Evolutionary conservation across 2,113 vertebrate species (phyloP).

Genomic region (Psettodes erumei): DNA sequence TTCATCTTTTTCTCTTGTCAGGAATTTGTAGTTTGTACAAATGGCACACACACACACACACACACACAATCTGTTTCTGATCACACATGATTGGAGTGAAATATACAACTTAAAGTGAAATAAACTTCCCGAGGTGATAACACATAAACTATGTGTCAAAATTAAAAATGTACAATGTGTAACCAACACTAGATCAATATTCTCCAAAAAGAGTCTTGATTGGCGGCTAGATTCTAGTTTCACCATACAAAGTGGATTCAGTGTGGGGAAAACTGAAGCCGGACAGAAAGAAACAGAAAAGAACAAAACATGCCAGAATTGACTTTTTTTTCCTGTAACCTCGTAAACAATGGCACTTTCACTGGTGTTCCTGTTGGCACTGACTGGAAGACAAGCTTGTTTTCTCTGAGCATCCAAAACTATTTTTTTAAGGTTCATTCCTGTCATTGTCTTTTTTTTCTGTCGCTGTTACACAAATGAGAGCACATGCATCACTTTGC

Average conservation of each 20-base stretch:
- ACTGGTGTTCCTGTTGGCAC: conserved; percentile 48
- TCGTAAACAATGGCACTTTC: conserved; percentile 53
- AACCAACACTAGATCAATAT: conserved; percentile 18
- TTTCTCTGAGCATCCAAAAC: conserved; percentile 39
- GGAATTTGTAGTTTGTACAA: conserved; percentile 67
- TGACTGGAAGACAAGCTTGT: conserved; percentile 68
- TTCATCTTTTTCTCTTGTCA: conserved; percentile 48
- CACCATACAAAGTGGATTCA: conserved; percentile 27
- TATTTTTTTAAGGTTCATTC: not conserved
- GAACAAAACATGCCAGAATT: conserved; percentile 33
- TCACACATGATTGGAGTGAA: conserved; percentile 48
- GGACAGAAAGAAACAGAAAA: not conserved
- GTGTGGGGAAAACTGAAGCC: too few relatives aligned
- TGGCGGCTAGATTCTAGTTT: conserved; percentile 57
- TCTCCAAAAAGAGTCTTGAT: conserved; percentile 35
- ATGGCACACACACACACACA: conserved; percentile 43
- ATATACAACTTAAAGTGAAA: conserved; percentile 30
- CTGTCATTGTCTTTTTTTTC: not conserved
- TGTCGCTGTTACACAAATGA: conserved; percentile 24
- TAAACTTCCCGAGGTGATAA: conserved; percentile 18
- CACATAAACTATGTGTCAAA: not conserved
- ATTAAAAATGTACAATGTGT: conserved; percentile 31
- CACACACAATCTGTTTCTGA: conserved; percentile 31
- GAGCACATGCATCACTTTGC: conserved; percentile 44
- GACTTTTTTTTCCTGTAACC: conserved; percentile 7